Base-by-base conservation (phyloP, 2,888 invertebrate genomes). In the Calephelis perditalis region DNA sequence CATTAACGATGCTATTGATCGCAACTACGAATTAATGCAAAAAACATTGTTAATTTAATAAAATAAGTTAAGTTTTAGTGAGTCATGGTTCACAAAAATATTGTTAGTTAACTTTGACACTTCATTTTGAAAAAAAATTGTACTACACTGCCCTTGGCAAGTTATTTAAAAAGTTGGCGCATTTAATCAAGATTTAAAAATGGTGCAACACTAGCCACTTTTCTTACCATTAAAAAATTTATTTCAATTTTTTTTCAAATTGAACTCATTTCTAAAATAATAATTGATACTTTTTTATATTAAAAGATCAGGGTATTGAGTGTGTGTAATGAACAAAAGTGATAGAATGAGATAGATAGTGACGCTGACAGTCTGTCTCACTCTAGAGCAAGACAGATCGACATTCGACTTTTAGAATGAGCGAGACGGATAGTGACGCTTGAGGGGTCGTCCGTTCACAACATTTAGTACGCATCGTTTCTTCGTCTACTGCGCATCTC, bases 1-100 rank as follows among this genome's bases (percentile, higher is more conserved):
- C n/a, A 46, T 11, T 46, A 46, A 46, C 46, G n/a, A 11, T 46
- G 46, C 46, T 46, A 46, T 46, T 46, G n/a, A 47, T 47, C 6
- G 46, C 2, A 47, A 47, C 6, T 5, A 47, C 46, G 5, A 47
- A 47, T 47, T 1, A 47, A 47, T 5, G 6, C 6, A 47, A 47
- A 5, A 47, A 47, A 47, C 46, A 47, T 47, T 47, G 4, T 47
- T 47, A 12, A 47, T 5, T 47, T 5, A 5, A 5, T 47, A 47
- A 47, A 47, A 47, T 5, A 5, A 47, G 6, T 5, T 47, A 47
- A 12, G 46, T 47, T 47, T 47, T 47, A 6, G 6, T 1, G 46
- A 47, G 46, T 47, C 6, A 12, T 47, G 46, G 46, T 47, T 47
- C 6, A 47, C 6, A 47, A 47, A 47, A 47, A 5, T 47, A 47